Evolutionary conservation across 2,888 invertebrate genomes (phyloP).

Genomic region (Antheraea assamensis): DNA sequence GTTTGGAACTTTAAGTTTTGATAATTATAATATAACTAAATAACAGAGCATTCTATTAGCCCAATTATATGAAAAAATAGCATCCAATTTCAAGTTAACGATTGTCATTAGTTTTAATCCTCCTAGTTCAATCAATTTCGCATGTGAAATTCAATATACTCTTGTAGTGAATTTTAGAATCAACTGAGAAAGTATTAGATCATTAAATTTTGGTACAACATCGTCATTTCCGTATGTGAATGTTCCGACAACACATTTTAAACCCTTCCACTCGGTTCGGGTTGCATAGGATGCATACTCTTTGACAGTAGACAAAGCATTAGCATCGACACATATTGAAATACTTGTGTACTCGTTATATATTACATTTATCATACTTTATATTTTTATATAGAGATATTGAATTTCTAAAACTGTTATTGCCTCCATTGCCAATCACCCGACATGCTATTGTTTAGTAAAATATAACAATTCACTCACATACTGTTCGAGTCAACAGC

Average conservation of each 20-base stretch:
- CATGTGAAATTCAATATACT: conserved; percentile 7
- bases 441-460: conserved; percentile 42
- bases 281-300: too few relatives aligned
- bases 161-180: too few relatives aligned
- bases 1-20: not conserved
- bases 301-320: too few relatives aligned
- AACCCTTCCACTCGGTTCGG: too few relatives aligned
- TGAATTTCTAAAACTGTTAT: conserved; percentile 4
- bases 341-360: too few relatives aligned
- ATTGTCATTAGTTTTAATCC: not conserved
- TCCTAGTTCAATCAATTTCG: not conserved
- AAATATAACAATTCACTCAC: conserved; percentile 47
- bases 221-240: too few relatives aligned
- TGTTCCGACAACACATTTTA: too few relatives aligned
- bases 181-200: too few relatives aligned
- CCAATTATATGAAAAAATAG: not conserved
- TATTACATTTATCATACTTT: too few relatives aligned
- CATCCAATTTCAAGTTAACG: not conserved
- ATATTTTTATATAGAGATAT: not conserved
- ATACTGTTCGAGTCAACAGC: conserved; percentile 28
- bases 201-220: too few relatives aligned
- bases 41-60: not conserved
- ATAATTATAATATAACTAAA: not conserved
- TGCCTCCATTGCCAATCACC: not conserved
- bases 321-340: too few relatives aligned